phyloP scores from a whole-genome alignment of 2,888 invertebrate genomes.

The Drosophila melanosoma region DNA sequence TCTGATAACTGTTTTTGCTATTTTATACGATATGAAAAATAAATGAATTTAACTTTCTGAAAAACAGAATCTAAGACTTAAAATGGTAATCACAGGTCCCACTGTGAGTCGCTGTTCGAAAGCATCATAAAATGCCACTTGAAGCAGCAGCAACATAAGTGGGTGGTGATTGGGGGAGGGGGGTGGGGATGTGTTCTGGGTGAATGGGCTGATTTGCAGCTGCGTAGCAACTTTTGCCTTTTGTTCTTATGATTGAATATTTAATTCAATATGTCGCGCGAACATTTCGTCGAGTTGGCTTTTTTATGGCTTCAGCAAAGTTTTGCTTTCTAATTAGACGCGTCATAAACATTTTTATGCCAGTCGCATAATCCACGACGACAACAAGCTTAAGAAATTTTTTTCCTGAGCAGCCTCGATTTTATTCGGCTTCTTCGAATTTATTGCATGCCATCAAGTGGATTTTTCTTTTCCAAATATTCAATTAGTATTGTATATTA shows the following conservation, averaged over 20 bases:
- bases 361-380: neutral
- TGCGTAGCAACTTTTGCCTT: conserved; percentile 59
- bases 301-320: conserved; percentile 44
- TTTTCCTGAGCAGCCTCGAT: conserved; percentile 14
- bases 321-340: conserved; percentile 67
- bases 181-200: neutral
- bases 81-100: neutral
- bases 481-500: neutral
- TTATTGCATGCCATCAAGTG: neutral
- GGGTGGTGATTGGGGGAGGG: conserved; percentile 1
- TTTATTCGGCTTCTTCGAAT: neutral
- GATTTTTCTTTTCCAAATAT: neutral
- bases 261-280: conserved; percentile 75
- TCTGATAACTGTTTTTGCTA: neutral
- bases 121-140: conserved; percentile 71
- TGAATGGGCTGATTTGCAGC: conserved; percentile 26
- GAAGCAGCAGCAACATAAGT: conserved; percentile 13
- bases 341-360: conserved; percentile 72
- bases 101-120: neutral
- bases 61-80: neutral
- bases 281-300: conserved; percentile 50
- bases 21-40: neutral
- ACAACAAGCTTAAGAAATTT: conserved; percentile 9
- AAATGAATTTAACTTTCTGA: neutral
- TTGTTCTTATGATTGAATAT: conserved; percentile 76